These are phyloP conservation scores for Muscina levida DNA, from an alignment of 2,888 invertebrate genomes.

Conservation along the genomic window DNA sequence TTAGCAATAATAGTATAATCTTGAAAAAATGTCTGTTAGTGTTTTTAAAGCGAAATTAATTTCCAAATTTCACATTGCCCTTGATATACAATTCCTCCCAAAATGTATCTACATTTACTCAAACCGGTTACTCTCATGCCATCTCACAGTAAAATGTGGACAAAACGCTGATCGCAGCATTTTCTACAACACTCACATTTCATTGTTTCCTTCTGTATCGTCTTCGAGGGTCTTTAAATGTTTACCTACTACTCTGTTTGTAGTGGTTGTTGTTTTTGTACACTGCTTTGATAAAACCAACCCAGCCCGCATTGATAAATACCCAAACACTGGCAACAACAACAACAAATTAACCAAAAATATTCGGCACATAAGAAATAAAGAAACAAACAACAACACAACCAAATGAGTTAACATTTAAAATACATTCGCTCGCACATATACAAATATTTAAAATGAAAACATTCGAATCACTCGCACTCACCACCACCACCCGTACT, in stretches of 20 bases:
- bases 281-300: not conserved
- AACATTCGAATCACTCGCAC: not conserved
- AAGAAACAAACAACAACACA: conserved; percentile 21
- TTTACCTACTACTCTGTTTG: not conserved
- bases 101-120: too few species aligned
- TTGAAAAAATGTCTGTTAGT: too few species aligned
- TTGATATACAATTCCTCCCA: too few species aligned
- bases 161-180: not conserved
- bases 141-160: not conserved
- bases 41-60: too few species aligned
- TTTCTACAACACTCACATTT: not conserved
- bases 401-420: conserved; percentile 18
- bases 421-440: too few species aligned
- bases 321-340: not conserved
- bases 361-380: not conserved
- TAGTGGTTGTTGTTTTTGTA: not conserved
- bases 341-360: conserved; percentile 11
- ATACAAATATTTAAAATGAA: conserved; percentile 19
- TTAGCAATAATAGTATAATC: too few species aligned
- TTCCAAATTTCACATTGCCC: too few species aligned
- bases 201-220: not conserved
- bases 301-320: conserved; percentile 23
- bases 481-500: not conserved
- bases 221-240: not conserved
- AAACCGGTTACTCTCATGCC: too few species aligned